Conservation (phyloP, 2,113 vertebrate genomes). For the Sialia sialis region DNA sequence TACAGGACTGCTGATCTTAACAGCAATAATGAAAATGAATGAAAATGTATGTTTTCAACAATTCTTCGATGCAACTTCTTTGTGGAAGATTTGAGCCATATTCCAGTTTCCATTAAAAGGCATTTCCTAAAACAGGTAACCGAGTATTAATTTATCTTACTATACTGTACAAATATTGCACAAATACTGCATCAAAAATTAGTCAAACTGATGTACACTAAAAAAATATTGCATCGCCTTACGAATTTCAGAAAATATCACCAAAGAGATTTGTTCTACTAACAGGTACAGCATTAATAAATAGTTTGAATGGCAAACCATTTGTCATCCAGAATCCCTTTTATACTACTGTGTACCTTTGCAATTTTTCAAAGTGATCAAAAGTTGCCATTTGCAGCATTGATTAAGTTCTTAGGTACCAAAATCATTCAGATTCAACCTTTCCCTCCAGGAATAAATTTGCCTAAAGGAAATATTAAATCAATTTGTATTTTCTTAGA, state of each 20-base stretch:
- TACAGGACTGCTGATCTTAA: neutral
- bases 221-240: constrained; percentile 32
- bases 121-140: neutral
- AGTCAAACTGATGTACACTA: constrained; percentile 8
- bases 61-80: neutral
- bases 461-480: neutral
- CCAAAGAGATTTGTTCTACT: constrained; percentile 48
- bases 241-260: constrained; percentile 17
- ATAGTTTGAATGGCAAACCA: constrained; percentile 37
- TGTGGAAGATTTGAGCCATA: neutral
- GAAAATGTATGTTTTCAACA: neutral
- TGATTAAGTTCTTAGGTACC: constrained; percentile 29
- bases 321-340: constrained; percentile 65
- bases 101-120: neutral
- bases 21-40: neutral
- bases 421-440: constrained; percentile 45
- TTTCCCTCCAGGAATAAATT: neutral
- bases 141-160: neutral
- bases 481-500: neutral
- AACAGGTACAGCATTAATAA: neutral
- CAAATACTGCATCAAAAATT: constrained; percentile 22
- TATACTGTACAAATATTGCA: neutral
- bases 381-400: constrained; percentile 50
- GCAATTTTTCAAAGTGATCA: constrained; percentile 66
- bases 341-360: constrained; percentile 21